These are phyloP conservation scores for Anguilla rostrata DNA, from an alignment of 2,113 vertebrate species.

Conservation along the genomic window DNA sequence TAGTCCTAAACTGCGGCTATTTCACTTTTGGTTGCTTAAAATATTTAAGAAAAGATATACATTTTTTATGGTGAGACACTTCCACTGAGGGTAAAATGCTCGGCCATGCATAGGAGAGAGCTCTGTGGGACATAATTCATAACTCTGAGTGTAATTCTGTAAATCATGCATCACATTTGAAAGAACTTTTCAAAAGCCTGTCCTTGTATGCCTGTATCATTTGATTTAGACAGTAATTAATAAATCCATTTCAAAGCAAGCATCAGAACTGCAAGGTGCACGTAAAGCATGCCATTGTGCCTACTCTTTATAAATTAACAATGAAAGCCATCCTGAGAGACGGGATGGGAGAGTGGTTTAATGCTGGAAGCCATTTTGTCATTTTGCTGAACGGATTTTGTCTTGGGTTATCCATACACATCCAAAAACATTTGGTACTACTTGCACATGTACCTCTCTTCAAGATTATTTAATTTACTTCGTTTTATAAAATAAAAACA, in stretches of 20 bases:
- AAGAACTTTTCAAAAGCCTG: background rate
- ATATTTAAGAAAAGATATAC: background rate
- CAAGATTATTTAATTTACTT: background rate
- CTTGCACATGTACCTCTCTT: background rate
- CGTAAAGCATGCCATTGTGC: background rate
- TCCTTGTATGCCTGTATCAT: background rate
- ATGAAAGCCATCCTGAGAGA: background rate
- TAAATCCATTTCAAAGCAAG: background rate
- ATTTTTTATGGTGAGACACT: background rate
- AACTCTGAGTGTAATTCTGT: background rate
- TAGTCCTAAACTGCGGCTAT: background rate
- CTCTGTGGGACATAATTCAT: background rate
- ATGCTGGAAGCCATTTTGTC: conserved; percentile 3
- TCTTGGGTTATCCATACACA: background rate
- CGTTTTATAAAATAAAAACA: no score
- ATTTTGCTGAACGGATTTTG: background rate
- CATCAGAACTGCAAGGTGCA: background rate
- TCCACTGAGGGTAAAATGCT: background rate
- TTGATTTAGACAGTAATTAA: background rate
- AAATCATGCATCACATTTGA: background rate
- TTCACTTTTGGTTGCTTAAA: conserved; percentile 3
- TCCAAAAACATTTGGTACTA: background rate
- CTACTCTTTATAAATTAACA: background rate
- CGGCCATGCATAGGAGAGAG: background rate
- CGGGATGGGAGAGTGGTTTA: background rate